phyloP scores from a whole-genome alignment of 2,113 vertebrate species.

The Galemys pyrenaicus region DNA sequence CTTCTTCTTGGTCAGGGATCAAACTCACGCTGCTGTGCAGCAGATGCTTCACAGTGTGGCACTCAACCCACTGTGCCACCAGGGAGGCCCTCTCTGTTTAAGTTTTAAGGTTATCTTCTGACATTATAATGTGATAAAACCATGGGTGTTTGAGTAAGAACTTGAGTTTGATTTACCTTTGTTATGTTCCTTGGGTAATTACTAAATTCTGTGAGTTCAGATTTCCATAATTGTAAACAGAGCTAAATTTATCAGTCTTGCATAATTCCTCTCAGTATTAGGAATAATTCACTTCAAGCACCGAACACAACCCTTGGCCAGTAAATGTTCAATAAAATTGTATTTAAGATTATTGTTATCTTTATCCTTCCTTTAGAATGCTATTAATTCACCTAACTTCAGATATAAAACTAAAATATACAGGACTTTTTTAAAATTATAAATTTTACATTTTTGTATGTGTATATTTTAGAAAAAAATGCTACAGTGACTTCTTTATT shows the following conservation, averaged over 20 bases:
- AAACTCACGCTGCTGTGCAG: too few species aligned
- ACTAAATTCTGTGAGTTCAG: conserved; percentile 11
- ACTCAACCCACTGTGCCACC: too few species aligned
- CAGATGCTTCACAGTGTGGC: too few species aligned
- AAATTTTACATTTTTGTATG: not conserved
- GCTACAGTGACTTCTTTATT: conserved; percentile 1
- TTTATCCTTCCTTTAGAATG: not conserved
- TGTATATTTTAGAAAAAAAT: not conserved
- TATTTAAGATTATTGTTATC: conserved; percentile 4
- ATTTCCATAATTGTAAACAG: not conserved
- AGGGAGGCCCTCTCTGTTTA: too few species aligned
- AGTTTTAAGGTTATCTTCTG: not conserved
- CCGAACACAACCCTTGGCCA: not conserved
- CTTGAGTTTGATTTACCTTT: not conserved
- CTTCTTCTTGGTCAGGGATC: too few species aligned
- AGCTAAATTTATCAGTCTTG: not conserved
- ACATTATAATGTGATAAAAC: not conserved
- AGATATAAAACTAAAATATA: not conserved
- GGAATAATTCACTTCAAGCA: not conserved
- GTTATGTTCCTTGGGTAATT: not conserved
- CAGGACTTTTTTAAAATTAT: not conserved
- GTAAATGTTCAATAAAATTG: not conserved
- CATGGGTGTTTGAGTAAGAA: not conserved
- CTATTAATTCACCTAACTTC: conserved; percentile 23
- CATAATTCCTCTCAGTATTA: not conserved